Evolutionary conservation across 2,113 vertebrate species (phyloP).

Genomic region (Ceyx margarethae): DNA sequence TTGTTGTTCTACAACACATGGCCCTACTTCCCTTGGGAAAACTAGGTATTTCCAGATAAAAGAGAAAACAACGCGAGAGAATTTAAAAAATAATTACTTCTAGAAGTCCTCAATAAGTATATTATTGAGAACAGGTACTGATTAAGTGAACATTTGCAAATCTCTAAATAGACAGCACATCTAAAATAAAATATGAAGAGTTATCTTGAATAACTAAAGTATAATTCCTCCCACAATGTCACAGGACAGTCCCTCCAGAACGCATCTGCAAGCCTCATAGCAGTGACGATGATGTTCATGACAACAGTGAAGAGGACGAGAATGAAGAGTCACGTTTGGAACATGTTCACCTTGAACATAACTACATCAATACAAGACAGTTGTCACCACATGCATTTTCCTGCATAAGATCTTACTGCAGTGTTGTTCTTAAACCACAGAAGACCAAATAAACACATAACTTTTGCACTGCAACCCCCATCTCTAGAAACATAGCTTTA

Average conservation of each 20-base stretch:
- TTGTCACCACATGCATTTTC: constrained; percentile 86
- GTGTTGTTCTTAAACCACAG: constrained; percentile 89
- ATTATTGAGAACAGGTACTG: not conserved
- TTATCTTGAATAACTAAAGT: not conserved
- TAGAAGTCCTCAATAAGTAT: not conserved
- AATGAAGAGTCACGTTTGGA: constrained; percentile 82
- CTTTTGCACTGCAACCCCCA: not conserved
- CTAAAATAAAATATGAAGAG: not conserved
- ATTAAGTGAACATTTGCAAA: not conserved
- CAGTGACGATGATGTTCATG: not conserved
- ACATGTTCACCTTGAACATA: constrained; percentile 90
- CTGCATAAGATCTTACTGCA: constrained; percentile 88
- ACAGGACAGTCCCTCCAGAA: constrained; percentile 83
- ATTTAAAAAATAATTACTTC: not conserved
- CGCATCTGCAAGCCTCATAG: constrained; percentile 80
- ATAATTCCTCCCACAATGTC: not conserved
- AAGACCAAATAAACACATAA: constrained; percentile 73
- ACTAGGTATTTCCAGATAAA: not conserved
- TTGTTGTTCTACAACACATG: not conserved
- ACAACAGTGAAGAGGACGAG: constrained; percentile 36
- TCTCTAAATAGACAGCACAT: not conserved
- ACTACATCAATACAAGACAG: constrained; percentile 85
- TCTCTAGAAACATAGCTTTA: constrained; percentile 2
- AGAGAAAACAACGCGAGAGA: not conserved
- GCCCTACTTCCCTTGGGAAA: not conserved